Evolutionary conservation across 2,888 invertebrate genomes (phyloP), one percentile per base, ranked within the genome.

Genomic region (Ochropleura leucogaster): DNA sequence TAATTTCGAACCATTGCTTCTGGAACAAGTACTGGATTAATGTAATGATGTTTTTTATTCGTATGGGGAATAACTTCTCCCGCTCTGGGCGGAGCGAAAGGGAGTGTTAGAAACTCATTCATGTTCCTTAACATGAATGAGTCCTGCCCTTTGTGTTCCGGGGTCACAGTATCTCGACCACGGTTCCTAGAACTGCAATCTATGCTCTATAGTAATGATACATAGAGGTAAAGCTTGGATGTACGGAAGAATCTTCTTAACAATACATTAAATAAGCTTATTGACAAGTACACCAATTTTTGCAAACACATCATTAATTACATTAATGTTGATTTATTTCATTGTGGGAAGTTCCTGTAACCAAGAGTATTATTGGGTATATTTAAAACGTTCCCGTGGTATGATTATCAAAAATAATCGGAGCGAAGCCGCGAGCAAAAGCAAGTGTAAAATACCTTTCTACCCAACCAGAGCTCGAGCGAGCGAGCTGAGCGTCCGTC

Each of bases 401-500:
- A 30, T 14, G 57, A 57, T 57, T 57, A 14, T 57, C 20, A 3
- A 57, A 20, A 6, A 20, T 14, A 57, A 12, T 30, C 12, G 30
- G 9, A 57, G 8, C 30, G 16, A 40, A 59, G 8, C 40, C 30
- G 16, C 8, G 40, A 8, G 16, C 30, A 57, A 57, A 30, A 40
- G 16, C 8, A 9, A 59, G 30, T 16, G 30, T 40, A 40, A 4
- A 59, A 20, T 65, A 20, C 68, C 40, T 47, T 59, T 65, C 12
- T 51, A 20, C 4, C 14, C 30, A 65, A 60, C 1, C 88, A 96
- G 96, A 84, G 92, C 94, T 0, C 89, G 90, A 42, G 92, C 95
- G 0, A 92, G 83, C 44, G 96, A 96, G 65, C 85, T 96, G 57
- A 94, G 93, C 80, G 94, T 97, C 0, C 94, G 97, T 0, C 95